Percentiles rank a stretch among this genome's conserved stretches.
phyloP scores from a whole-genome alignment of 2,113 vertebrate species.

The Myxocyprinus asiaticus region DNA sequence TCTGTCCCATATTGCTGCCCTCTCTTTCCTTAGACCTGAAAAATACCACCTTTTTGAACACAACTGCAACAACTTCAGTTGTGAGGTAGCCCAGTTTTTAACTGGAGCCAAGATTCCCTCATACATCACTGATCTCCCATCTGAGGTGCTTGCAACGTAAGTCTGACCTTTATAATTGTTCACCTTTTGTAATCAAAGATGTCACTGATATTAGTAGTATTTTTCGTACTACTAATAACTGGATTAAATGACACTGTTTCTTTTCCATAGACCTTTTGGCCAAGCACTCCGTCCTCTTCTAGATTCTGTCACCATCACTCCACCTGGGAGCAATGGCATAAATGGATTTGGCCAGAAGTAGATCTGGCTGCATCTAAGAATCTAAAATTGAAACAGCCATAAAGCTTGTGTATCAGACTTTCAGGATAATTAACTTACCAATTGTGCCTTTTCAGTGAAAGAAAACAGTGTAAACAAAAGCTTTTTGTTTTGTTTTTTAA shows the following conservation, averaged over 20 bases:
- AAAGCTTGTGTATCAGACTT: neutral
- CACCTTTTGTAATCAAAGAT: neutral
- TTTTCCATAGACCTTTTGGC: conserved; percentile 85
- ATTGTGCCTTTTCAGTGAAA: neutral
- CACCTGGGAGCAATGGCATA: conserved; percentile 81
- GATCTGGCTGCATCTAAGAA: conserved; percentile 56
- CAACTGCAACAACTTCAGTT: conserved; percentile 98
- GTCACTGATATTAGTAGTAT: neutral
- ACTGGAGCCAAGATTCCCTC: conserved; percentile 92
- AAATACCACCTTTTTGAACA: conserved; percentile 93
- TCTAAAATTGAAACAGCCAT: neutral
- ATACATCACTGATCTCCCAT: conserved; percentile 96
- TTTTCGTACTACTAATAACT: neutral
- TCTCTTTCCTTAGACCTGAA: conserved; percentile 79
- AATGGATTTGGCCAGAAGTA: conserved; percentile 86
- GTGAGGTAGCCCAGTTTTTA: conserved; percentile 97
- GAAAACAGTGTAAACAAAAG: neutral
- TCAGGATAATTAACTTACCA: neutral
- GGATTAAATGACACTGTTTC: neutral
- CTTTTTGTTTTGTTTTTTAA: no score
- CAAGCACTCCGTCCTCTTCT: conserved; percentile 88
- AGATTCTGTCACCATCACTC: conserved; percentile 85
- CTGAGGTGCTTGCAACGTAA: conserved; percentile 97
- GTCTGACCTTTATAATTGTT: conserved; percentile 59
- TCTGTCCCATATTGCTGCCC: neutral